A percentile compares a stretch with the other conserved stretches of the same genome.
Conservation (phyloP, 2,113 vertebrate species). For the Antechinus flavipes region DNA sequence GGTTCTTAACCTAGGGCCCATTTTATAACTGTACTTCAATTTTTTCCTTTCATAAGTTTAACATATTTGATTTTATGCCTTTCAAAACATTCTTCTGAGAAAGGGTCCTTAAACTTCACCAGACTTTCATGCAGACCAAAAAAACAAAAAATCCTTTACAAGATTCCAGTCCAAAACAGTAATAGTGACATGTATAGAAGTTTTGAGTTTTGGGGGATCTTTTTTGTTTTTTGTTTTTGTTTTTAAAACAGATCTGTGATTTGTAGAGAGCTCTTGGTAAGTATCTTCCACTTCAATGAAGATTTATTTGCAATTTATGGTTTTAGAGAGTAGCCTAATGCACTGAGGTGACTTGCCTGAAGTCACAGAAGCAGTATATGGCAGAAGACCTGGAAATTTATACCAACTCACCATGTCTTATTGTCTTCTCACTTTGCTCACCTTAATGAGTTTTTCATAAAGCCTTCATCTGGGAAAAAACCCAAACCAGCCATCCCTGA, state of each 20-base stretch:
- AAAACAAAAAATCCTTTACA: not conserved
- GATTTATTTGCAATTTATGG: not conserved
- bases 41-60: not conserved
- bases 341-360: not conserved
- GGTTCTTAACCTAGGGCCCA: not conserved
- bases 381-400: not conserved
- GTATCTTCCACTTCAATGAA: not conserved
- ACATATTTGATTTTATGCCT: not conserved
- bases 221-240: not conserved
- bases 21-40: not conserved
- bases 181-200: not conserved
- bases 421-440: not conserved
- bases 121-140: not conserved
- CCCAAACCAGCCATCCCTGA: not conserved
- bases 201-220: not conserved
- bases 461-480: not conserved
- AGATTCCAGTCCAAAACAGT: not conserved
- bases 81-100: not conserved
- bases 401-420: not conserved
- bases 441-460: not conserved
- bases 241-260: not conserved
- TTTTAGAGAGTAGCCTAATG: not conserved
- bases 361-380: not conserved
- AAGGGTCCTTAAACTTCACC: not conserved
- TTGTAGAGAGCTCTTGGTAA: not conserved